phyloP scores from a whole-genome alignment of 1,140 invertebrate species.

The Mycetomoellerius zeteki region DNA sequence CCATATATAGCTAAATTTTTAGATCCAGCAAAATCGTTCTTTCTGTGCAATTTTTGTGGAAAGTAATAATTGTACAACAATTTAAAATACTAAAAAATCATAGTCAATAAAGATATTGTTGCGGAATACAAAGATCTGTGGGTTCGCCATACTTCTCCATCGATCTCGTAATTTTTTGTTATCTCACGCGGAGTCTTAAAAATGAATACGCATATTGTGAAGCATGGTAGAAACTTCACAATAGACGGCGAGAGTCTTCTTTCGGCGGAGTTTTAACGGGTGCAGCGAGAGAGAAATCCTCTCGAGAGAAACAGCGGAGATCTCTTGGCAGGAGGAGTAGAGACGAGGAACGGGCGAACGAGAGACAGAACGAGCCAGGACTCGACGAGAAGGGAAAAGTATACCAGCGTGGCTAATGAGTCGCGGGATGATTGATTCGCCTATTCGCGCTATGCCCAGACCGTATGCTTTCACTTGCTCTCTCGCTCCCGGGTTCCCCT shows the following conservation, averaged over 20 bases:
- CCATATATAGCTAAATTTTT: no score
- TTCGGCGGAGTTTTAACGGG: constrained; percentile 23
- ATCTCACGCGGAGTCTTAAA: constrained; percentile 20
- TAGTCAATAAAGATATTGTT: constrained; percentile 7
- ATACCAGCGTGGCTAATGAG: constrained; percentile 83
- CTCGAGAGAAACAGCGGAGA: constrained; percentile 50
- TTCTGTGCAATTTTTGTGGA: no score
- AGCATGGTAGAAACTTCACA: background rate
- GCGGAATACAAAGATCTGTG: background rate
- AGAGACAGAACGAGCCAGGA: constrained; percentile 57
- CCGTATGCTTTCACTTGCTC: constrained; percentile 80
- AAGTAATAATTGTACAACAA: no score
- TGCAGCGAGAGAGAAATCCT: constrained; percentile 51
- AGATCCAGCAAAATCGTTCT: no score
- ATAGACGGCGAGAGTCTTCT: constrained; percentile 23
- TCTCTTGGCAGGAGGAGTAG: background rate
- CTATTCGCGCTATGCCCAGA: constrained; percentile 77
- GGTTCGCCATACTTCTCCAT: background rate
- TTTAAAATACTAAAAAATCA: background rate
- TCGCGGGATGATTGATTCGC: constrained; percentile 85
- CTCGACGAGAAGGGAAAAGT: constrained; percentile 68
- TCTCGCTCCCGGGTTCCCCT: constrained; percentile 60
- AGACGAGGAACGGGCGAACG: constrained; percentile 34
- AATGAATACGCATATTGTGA: constrained; percentile 35
- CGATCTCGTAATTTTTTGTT: constrained; percentile 42